These are phyloP conservation scores for Gallinago nigripennis DNA, from an alignment of 2,797 vertebrate species.

Conservation along the genomic window DNA sequence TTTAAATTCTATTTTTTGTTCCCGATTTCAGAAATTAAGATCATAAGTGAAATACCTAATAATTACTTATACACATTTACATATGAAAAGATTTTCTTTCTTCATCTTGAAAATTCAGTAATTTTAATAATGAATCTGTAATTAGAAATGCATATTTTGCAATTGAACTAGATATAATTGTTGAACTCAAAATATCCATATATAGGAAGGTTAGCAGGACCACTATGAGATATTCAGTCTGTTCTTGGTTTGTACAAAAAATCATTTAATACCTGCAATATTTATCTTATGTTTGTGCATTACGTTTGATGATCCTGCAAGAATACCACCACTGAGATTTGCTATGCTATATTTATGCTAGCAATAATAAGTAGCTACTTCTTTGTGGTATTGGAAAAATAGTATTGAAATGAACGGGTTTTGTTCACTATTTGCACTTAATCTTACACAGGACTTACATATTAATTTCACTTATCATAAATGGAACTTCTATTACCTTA, in stretches of 20 bases:
- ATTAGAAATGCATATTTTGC: not conserved
- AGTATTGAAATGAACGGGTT: not conserved
- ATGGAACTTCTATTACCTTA: not conserved
- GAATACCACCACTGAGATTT: not conserved
- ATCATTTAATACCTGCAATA: not conserved
- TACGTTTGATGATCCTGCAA: not conserved
- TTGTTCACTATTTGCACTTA: not conserved
- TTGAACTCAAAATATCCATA: not conserved
- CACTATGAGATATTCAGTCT: not conserved
- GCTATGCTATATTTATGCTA: not conserved
- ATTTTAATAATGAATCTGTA: not conserved
- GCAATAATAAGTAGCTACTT: not conserved
- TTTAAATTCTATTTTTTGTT: not conserved
- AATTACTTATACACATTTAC: not conserved
- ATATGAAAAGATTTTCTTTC: not conserved
- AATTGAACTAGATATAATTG: not conserved
- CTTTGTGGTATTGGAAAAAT: not conserved
- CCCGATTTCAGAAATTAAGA: not conserved
- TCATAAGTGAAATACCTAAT: not conserved
- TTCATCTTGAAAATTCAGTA: not conserved
- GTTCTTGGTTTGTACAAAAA: not conserved
- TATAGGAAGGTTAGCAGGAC: not conserved
- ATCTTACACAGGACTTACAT: not conserved
- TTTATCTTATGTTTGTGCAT: not conserved
- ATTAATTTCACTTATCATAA: not conserved